Evolutionary conservation across 2,888 invertebrate genomes (phyloP).

Genomic region (Trilocha varians): DNA sequence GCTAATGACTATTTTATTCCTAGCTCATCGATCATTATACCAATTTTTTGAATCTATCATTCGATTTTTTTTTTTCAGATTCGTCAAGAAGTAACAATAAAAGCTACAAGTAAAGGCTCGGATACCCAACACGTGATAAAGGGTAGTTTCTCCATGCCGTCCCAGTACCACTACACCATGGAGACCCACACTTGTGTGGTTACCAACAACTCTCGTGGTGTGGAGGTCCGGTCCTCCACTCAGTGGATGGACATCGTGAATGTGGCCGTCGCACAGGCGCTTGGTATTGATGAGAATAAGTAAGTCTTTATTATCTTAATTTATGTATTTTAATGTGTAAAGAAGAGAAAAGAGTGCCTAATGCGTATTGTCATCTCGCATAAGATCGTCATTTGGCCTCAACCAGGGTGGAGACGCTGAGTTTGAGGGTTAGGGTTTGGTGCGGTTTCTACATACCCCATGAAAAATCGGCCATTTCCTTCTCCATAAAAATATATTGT

Average conservation of each 20-base stretch:
- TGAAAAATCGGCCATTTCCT: too few relatives aligned
- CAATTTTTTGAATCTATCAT: too few relatives aligned
- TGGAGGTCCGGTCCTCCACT: conserved; percentile 63
- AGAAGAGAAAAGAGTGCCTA: too few relatives aligned
- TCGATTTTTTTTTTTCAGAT: conserved; percentile 35
- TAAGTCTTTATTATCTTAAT: conserved; percentile 26
- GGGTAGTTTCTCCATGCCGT: conserved; percentile 69
- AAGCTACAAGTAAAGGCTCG: conserved; percentile 42
- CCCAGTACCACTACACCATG: conserved; percentile 86
- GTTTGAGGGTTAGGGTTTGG: too few relatives aligned
- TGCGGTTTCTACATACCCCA: too few relatives aligned
- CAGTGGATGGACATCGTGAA: conserved; percentile 78
- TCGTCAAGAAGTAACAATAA: conserved; percentile 35
- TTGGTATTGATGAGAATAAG: conserved; percentile 75
- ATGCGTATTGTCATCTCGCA: too few relatives aligned
- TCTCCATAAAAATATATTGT: too few relatives aligned
- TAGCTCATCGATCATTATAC: too few relatives aligned
- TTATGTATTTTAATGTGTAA: too few relatives aligned
- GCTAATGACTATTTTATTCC: too few relatives aligned
- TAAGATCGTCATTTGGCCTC: too few relatives aligned
- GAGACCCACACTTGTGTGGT: conserved; percentile 77
- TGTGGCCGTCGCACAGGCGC: conserved; percentile 62
- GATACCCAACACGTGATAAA: conserved; percentile 65
- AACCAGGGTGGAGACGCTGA: too few relatives aligned
- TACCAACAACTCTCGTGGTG: conserved; percentile 24